Conservation (phyloP, 1,140 invertebrate species). For the Temnothorax nylanderi region DNA sequence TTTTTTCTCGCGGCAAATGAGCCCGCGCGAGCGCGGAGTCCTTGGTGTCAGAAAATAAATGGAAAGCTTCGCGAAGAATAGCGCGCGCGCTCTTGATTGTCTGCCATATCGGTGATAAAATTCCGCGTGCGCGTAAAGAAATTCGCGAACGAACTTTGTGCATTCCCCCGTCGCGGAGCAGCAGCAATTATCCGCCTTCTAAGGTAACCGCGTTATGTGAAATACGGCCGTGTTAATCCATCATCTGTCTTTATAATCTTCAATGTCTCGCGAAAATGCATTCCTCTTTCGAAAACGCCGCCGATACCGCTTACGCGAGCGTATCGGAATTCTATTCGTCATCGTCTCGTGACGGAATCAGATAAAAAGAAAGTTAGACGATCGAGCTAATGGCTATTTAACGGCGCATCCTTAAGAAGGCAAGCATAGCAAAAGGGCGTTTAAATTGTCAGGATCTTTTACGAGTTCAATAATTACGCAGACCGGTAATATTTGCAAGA, state of each 20-base stretch:
- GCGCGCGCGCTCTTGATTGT: not conserved
- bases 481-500: slow-evolving; percentile 8
- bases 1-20: slow-evolving; percentile 35
- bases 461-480: not conserved
- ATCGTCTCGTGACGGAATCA: slow-evolving; percentile 51
- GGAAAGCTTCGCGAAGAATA: slow-evolving; percentile 30
- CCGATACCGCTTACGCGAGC: not conserved
- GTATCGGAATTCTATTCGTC: slow-evolving; percentile 59
- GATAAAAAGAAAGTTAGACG: slow-evolving; percentile 42
- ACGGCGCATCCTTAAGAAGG: not conserved
- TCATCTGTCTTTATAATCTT: slow-evolving; percentile 58
- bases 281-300: slow-evolving; percentile 16
- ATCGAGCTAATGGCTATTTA: slow-evolving; percentile 46
- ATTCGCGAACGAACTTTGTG: not conserved
- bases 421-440: not conserved
- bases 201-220: slow-evolving; percentile 17
- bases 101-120: not conserved
- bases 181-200: slow-evolving; percentile 33
- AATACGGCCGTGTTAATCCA: slow-evolving; percentile 32
- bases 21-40: slow-evolving; percentile 5
- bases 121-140: not conserved
- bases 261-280: slow-evolving; percentile 31
- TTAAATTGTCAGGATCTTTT: not conserved
- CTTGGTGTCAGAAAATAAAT: slow-evolving; percentile 57
- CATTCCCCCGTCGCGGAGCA: not conserved